These are phyloP conservation scores for Autographa gamma DNA, from an alignment of 2,888 invertebrate species.

Conservation along the genomic window DNA sequence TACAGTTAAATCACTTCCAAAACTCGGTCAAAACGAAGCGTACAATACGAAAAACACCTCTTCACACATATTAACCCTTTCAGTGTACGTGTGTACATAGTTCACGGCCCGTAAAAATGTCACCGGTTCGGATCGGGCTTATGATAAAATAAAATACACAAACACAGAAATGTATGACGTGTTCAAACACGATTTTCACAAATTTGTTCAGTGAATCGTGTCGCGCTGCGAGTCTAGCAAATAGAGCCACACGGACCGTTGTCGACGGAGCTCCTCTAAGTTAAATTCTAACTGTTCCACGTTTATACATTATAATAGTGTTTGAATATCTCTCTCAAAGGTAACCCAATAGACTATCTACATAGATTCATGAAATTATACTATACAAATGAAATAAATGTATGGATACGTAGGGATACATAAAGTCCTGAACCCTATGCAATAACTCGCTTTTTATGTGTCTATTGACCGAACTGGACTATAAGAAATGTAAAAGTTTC, in stretches of 20 bases:
- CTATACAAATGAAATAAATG: constrained; percentile 42
- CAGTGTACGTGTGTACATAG: constrained; percentile 54
- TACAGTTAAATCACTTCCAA: constrained; percentile 56
- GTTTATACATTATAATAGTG: constrained; percentile 18
- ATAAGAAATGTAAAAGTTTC: constrained; percentile 64
- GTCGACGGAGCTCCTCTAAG: constrained; percentile 57
- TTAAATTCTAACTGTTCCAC: constrained; percentile 57
- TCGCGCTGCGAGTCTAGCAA: constrained; percentile 64
- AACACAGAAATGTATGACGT: constrained; percentile 66
- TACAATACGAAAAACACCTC: constrained; percentile 57
- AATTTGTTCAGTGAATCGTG: constrained; percentile 77
- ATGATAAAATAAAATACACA: constrained; percentile 70
- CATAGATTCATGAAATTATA: constrained; percentile 41
- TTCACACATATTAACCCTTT: constrained; percentile 64
- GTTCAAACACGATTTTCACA: constrained; percentile 72
- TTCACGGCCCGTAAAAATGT: constrained; percentile 65
- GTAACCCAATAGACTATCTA: constrained; percentile 27
- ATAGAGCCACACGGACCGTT: constrained; percentile 60
- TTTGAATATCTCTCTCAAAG: constrained; percentile 32
- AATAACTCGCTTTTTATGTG: constrained; percentile 60
- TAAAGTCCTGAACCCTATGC: constrained; percentile 51
- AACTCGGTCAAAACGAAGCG: constrained; percentile 53
- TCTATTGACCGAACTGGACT: constrained; percentile 59
- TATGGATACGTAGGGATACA: constrained; percentile 40
- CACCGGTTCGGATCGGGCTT: constrained; percentile 56